Evolutionary conservation across 2,113 vertebrate genomes (phyloP).

Genomic region (Ameiurus melas): DNA sequence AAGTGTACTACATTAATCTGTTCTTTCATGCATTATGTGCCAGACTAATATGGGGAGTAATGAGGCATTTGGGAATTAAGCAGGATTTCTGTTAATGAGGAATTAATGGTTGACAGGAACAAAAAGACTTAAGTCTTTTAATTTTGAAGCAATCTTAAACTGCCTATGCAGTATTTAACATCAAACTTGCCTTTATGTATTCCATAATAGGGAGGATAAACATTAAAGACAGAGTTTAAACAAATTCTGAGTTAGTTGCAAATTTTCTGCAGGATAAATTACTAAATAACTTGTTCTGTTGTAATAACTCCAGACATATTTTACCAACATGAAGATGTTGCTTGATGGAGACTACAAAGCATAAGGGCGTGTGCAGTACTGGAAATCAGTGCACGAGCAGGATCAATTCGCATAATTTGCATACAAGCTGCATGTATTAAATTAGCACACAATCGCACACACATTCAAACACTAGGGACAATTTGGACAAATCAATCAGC

Average conservation of each 20-base stretch:
- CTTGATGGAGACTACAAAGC: neutral
- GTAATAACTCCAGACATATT: neutral
- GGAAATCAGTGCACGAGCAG: neutral
- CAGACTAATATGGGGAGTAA: neutral
- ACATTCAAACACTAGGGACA: too few relatives aligned
- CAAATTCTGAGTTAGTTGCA: neutral
- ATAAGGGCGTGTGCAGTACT: neutral
- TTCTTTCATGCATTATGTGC: neutral
- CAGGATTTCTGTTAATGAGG: neutral
- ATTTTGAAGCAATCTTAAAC: neutral
- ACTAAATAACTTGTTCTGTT: neutral
- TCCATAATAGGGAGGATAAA: neutral
- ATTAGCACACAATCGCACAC: neutral
- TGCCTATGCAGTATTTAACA: neutral
- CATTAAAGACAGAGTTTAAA: neutral
- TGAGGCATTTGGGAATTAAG: neutral
- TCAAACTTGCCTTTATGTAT: neutral
- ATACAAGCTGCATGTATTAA: neutral
- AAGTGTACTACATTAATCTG: neutral
- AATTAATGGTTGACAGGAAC: neutral
- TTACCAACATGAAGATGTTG: neutral
- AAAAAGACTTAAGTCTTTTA: neutral
- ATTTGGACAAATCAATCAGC: too few relatives aligned
- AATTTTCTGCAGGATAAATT: too few relatives aligned
- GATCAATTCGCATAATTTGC: neutral